phyloP scores from a whole-genome alignment of 2,797 vertebrate genomes.

The Synaphobranchus kaupii region DNA sequence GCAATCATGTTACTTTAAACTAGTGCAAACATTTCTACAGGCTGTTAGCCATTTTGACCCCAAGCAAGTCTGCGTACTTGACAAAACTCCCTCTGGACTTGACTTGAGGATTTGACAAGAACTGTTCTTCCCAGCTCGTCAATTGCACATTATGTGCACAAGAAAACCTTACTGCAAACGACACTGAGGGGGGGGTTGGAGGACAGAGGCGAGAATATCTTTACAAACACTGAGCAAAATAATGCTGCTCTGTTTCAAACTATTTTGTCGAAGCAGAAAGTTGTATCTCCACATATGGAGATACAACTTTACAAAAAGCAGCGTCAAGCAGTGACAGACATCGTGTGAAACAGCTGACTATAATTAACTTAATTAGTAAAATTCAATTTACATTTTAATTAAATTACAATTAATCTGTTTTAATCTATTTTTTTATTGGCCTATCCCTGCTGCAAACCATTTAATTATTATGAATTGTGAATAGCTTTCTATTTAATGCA shows the following conservation, averaged over 20 bases:
- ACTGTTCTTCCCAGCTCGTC: background rate
- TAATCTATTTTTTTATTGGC: background rate
- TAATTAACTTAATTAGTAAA: background rate
- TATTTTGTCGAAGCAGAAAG: background rate
- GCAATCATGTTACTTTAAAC: background rate
- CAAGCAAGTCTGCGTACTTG: background rate
- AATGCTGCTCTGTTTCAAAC: background rate
- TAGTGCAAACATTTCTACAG: background rate
- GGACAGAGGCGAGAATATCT: no score
- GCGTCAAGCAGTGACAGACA: background rate
- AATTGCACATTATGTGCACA: background rate
- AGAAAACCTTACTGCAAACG: background rate
- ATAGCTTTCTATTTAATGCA: background rate
- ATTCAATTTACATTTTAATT: background rate
- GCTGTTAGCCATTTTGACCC: background rate
- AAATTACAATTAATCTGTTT: background rate
- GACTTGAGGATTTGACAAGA: background rate
- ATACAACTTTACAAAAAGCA: no score
- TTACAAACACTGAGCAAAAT: background rate
- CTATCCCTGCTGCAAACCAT: background rate
- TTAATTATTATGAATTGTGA: background rate
- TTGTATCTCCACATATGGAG: background rate
- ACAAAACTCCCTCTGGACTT: background rate
- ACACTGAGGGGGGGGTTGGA: no score
- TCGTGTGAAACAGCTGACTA: background rate